Conservation (phyloP, 1,140 invertebrate species). For the Venustaconcha ellipsiformis region DNA sequence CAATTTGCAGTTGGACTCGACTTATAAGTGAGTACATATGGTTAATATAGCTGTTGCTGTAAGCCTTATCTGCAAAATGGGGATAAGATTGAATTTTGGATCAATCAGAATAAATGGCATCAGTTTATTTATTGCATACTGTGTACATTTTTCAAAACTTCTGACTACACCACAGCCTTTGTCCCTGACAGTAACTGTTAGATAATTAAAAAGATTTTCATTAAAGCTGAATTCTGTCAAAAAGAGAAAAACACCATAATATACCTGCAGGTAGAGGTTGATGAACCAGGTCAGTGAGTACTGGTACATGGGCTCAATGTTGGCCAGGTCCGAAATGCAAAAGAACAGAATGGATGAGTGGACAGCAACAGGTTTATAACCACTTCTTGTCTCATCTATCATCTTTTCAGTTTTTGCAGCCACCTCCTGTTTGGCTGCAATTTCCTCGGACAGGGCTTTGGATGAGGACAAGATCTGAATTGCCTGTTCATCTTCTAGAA, state of each 20-base stretch:
- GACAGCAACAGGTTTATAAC: slow-evolving; percentile 67
- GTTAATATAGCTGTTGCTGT: no score
- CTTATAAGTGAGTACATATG: no score
- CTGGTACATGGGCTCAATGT: slow-evolving; percentile 71
- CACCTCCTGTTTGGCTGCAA: slow-evolving; percentile 68
- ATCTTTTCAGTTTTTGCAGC: slow-evolving; percentile 65
- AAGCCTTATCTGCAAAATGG: no score
- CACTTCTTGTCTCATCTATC: slow-evolving; percentile 69
- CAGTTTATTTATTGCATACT: no score
- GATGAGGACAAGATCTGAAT: slow-evolving; percentile 68
- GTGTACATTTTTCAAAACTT: no score
- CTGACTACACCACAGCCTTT: no score
- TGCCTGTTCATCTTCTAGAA: slow-evolving; percentile 69
- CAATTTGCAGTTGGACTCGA: no score
- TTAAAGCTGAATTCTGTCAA: background rate
- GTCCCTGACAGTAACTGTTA: no score
- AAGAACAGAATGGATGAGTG: slow-evolving; percentile 70
- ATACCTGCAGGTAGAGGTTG: slow-evolving; percentile 69
- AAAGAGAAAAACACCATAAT: background rate
- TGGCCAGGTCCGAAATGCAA: slow-evolving; percentile 69
- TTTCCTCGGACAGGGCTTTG: slow-evolving; percentile 67
- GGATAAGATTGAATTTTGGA: no score
- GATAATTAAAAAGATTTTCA: no score
- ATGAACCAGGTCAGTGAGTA: slow-evolving; percentile 70
- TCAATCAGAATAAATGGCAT: no score